Evolutionary conservation across 2,888 invertebrate species (phyloP).

Genomic region (Andrena hattorfiana): DNA sequence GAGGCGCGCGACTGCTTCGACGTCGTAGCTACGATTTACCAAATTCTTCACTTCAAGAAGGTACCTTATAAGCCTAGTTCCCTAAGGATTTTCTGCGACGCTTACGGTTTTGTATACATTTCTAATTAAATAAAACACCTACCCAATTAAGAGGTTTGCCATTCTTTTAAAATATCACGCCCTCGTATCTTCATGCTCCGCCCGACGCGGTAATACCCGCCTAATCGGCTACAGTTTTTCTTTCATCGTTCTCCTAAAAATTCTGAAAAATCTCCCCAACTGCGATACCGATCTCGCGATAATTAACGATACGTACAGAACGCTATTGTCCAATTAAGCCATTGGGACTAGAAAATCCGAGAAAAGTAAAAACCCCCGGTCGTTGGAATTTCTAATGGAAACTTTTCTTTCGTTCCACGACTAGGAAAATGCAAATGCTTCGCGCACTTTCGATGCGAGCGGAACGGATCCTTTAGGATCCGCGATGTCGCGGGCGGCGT

Average conservation of each 20-base stretch:
- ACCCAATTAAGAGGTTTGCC: background rate
- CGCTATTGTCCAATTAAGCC: background rate
- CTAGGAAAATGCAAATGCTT: slow-evolving; percentile 13
- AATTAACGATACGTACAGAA: background rate
- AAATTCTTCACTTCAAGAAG: slow-evolving; percentile 82
- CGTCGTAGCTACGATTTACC: slow-evolving; percentile 56
- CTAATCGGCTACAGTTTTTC: slow-evolving; percentile 3
- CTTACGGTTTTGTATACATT: slow-evolving; percentile 24
- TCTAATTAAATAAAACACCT: slow-evolving; percentile 48
- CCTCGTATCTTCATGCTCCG: background rate
- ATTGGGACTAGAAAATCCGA: background rate
- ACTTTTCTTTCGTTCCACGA: slow-evolving; percentile 27
- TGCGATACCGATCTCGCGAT: background rate
- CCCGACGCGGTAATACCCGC: background rate
- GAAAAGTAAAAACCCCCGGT: slow-evolving; percentile 25
- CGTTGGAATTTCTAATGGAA: slow-evolving; percentile 42
- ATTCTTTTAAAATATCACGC: background rate
- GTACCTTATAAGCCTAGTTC: slow-evolving; percentile 80
- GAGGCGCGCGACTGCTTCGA: slow-evolving; percentile 32
- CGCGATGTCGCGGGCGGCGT: background rate
- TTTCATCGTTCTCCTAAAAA: background rate
- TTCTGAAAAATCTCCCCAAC: background rate
- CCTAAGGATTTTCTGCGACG: slow-evolving; percentile 53
- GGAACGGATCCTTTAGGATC: background rate
- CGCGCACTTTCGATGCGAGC: background rate